Percentiles rank a stretch among this genome's conserved stretches.
Evolutionary conservation across 2,113 vertebrate genomes (phyloP).

Genomic region (Platichthys stellatus): DNA sequence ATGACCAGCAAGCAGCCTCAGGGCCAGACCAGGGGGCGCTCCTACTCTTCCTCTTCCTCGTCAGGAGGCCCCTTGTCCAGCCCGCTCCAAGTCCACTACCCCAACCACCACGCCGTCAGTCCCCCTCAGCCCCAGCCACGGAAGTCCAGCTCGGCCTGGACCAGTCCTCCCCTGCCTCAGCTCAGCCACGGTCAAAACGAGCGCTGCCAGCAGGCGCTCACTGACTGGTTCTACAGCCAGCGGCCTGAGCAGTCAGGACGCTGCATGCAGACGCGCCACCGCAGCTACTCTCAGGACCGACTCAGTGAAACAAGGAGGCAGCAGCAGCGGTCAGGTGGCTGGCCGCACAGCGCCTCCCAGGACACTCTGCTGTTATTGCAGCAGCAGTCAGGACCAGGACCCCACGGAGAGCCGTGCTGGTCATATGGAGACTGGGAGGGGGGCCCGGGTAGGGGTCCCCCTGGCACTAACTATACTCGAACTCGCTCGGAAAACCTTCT

Average conservation of each 20-base stretch:
- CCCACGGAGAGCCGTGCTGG: conserved; percentile 74
- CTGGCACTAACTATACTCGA: conserved; percentile 66
- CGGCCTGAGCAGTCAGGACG: conserved; percentile 82
- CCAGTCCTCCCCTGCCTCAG: conserved; percentile 73
- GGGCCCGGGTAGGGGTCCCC: conserved; percentile 41
- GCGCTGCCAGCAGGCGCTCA: conserved; percentile 89
- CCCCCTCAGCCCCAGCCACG: conserved; percentile 70
- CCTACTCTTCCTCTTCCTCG: conserved; percentile 83
- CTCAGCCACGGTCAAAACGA: conserved; percentile 57
- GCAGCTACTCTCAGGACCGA: conserved; percentile 94
- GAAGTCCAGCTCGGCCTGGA: conserved; percentile 71
- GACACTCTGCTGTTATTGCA: conserved; percentile 88
- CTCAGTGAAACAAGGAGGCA: conserved; percentile 81
- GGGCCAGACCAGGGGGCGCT: conserved; percentile 78
- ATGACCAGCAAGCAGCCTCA: conserved; percentile 80
- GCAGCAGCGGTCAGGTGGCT: conserved; percentile 76
- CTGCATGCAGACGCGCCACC: conserved; percentile 87
- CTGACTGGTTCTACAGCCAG: conserved; percentile 92
- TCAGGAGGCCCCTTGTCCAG: conserved; percentile 76
- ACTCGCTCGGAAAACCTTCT: conserved; percentile 90
- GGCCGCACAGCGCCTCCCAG: conserved; percentile 94
- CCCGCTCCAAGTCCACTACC: conserved; percentile 76
- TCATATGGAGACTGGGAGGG: conserved; percentile 67
- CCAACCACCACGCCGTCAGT: conserved; percentile 74
- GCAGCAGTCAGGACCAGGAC: conserved; percentile 74